phyloP scores from a whole-genome alignment of 2,797 vertebrate species.

The Crocodylus rhombifer region DNA sequence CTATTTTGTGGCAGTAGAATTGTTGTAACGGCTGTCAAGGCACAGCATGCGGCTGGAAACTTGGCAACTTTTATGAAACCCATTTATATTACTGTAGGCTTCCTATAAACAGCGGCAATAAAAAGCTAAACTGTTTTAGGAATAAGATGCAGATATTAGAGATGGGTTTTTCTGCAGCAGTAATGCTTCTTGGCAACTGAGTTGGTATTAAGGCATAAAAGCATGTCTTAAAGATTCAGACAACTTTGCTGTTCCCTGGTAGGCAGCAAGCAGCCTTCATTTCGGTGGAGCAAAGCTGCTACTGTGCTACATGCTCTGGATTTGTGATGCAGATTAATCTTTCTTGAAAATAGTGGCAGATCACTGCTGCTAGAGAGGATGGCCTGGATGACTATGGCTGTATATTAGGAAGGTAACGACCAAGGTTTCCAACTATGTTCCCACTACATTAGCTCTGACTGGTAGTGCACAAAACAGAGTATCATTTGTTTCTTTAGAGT shows the following conservation, averaged over 20 bases:
- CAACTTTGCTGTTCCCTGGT: neutral
- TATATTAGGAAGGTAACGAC: neutral
- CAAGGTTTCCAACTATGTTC: neutral
- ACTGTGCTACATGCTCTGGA: neutral
- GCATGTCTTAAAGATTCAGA: neutral
- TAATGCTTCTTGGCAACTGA: constrained; percentile 65
- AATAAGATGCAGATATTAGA: constrained; percentile 75
- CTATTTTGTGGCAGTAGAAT: constrained; percentile 68
- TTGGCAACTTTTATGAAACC: constrained; percentile 76
- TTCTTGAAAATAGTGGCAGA: neutral
- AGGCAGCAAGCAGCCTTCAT: neutral
- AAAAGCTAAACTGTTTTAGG: constrained; percentile 71
- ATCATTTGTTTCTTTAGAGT: neutral
- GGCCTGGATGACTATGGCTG: neutral
- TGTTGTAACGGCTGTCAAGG: constrained; percentile 64
- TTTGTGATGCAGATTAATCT: constrained; percentile 7
- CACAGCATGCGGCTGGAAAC: constrained; percentile 71
- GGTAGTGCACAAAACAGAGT: too few species aligned
- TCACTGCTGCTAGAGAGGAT: neutral
- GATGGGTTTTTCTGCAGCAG: constrained; percentile 51
- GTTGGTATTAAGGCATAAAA: constrained; percentile 59
- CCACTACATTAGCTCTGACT: neutral
- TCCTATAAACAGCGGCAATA: constrained; percentile 73
- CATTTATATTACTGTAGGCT: constrained; percentile 71
- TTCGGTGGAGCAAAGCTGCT: neutral